Evolutionary conservation across 1,140 invertebrate species (phyloP).

Genomic region (Proales similis): DNA sequence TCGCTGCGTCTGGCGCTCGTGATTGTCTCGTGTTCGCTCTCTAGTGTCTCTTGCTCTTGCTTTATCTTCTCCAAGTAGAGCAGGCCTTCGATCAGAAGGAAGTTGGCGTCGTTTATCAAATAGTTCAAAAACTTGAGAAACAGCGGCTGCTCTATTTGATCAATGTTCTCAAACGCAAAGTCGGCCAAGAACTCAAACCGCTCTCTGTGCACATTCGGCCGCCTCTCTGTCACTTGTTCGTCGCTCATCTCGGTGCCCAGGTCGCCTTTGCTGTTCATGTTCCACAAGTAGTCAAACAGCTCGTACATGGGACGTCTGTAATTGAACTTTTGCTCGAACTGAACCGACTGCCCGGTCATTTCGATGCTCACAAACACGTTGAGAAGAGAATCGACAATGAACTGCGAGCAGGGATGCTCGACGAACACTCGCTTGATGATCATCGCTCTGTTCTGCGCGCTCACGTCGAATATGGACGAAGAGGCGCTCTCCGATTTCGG

Average conservation of each 20-base stretch:
- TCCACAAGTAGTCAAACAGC: slow-evolving; percentile 85
- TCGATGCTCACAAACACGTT: slow-evolving; percentile 92
- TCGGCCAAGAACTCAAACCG: slow-evolving; percentile 57
- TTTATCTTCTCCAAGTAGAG: slow-evolving; percentile 56
- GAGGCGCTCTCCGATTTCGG: background rate
- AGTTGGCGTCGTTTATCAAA: slow-evolving; percentile 90
- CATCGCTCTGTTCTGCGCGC: background rate
- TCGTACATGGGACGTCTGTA: slow-evolving; percentile 88
- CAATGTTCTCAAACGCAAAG: slow-evolving; percentile 77
- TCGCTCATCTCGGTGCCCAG: slow-evolving; percentile 38
- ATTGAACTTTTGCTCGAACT: slow-evolving; percentile 95
- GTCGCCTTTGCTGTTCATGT: slow-evolving; percentile 53
- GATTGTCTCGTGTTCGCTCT: slow-evolving; percentile 55
- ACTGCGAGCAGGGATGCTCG: background rate
- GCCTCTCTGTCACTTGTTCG: background rate
- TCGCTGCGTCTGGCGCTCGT: slow-evolving; percentile 9
- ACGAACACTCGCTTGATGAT: slow-evolving; percentile 1
- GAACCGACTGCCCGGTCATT: slow-evolving; percentile 87
- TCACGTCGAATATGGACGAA: background rate
- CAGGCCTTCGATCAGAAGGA: slow-evolving; percentile 80
- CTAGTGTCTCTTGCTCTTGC: slow-evolving; percentile 56
- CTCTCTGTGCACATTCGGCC: slow-evolving; percentile 55
- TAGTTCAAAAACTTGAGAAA: slow-evolving; percentile 89
- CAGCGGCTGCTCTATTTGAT: slow-evolving; percentile 76
- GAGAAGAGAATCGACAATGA: slow-evolving; percentile 59